Conservation (phyloP, 2,113 vertebrate species). For the Tauraco erythrolophus region DNA sequence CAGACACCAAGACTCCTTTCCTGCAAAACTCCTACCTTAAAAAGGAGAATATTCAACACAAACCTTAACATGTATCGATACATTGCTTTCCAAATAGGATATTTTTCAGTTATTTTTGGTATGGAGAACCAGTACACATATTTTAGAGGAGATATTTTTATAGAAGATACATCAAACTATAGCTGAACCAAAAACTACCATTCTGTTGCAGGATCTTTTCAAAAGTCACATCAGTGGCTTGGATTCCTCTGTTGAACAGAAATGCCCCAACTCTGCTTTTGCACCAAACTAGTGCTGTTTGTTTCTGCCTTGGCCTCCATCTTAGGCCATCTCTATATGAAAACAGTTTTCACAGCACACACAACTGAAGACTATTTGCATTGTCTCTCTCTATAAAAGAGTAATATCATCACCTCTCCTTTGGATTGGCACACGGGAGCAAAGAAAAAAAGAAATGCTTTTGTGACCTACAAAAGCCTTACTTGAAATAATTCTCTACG, state of each 20-base stretch:
- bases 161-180: background rate
- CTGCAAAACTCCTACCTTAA: background rate
- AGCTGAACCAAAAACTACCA: background rate
- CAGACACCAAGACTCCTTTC: background rate
- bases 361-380: slow-evolving; percentile 43
- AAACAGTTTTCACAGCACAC: slow-evolving; percentile 29
- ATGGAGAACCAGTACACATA: background rate
- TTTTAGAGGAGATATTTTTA: background rate
- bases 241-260: background rate
- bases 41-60: background rate
- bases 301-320: slow-evolving; percentile 12
- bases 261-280: background rate
- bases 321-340: slow-evolving; percentile 18
- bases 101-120: background rate
- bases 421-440: background rate
- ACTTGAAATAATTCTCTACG: slow-evolving; percentile 71
- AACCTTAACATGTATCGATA: background rate
- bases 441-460: background rate
- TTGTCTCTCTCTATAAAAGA: slow-evolving; percentile 27
- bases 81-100: background rate
- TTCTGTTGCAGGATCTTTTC: background rate
- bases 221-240: background rate
- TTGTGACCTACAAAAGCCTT: slow-evolving; percentile 66
- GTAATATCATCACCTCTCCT: slow-evolving; percentile 37
- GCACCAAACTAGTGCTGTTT: background rate